Evolutionary conservation across 2,797 vertebrate species (phyloP).

Genomic region (Columba guinea): DNA sequence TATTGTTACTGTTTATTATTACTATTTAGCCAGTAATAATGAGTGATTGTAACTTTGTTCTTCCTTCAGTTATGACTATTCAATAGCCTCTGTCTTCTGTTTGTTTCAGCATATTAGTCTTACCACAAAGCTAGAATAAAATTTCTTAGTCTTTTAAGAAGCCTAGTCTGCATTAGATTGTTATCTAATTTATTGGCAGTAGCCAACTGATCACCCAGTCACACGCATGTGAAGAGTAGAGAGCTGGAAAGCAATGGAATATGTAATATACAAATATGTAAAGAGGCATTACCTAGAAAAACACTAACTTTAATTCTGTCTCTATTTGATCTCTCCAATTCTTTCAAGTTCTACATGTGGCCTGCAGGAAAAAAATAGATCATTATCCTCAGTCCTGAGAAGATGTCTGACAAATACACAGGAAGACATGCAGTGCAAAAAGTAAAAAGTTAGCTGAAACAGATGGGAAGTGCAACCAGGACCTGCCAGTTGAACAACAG

Average conservation of each 20-base stretch:
- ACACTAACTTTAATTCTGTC: neutral
- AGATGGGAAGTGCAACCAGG: neutral
- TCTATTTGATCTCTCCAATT: neutral
- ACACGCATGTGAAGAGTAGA: neutral
- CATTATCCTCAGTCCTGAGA: neutral
- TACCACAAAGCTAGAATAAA: neutral
- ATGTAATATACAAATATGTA: neutral
- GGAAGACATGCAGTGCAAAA: neutral
- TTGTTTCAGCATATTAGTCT: neutral
- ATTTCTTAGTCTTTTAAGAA: neutral
- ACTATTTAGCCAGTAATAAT: neutral
- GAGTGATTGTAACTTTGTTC: neutral
- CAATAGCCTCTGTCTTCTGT: neutral
- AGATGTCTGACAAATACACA: neutral
- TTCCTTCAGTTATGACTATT: neutral
- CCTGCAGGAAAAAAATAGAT: neutral
- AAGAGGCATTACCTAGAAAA: neutral
- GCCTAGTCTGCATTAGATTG: neutral
- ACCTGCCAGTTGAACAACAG: neutral
- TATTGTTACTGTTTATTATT: neutral
- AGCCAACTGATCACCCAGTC: neutral
- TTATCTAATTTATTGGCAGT: neutral
- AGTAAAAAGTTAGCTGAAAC: neutral
- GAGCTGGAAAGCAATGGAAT: neutral
- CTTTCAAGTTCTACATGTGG: neutral